A percentile compares a stretch with the other conserved stretches of the same genome.
Conservation (phyloP, 1,140 invertebrate species). For the Magallana ariakensis region DNA sequence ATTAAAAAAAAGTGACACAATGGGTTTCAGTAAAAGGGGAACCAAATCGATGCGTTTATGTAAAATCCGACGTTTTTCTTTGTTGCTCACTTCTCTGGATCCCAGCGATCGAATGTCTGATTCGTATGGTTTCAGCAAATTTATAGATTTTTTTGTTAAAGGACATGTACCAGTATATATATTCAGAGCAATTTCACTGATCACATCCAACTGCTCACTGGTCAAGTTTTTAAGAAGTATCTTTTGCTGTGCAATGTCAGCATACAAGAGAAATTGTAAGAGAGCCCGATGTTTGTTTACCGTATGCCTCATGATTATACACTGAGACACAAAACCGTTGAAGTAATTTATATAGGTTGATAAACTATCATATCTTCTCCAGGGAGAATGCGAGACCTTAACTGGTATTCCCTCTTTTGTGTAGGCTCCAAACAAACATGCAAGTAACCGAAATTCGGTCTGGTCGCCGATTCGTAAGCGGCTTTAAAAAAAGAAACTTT, state of each 20-base stretch:
- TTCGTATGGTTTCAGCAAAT: constrained; percentile 41
- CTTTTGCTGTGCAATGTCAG: constrained; percentile 30
- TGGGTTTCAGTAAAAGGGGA: constrained; percentile 28
- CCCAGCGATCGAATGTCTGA: constrained; percentile 33
- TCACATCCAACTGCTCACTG: constrained; percentile 14
- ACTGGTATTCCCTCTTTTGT: constrained; percentile 40
- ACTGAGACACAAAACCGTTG: neutral
- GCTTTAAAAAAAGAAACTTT: neutral
- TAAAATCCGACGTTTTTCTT: neutral
- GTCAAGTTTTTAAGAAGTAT: constrained; percentile 18
- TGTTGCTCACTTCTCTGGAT: constrained; percentile 23
- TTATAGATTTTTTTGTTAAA: constrained; percentile 20
- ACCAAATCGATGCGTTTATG: neutral
- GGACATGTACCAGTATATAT: constrained; percentile 34
- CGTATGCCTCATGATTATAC: constrained; percentile 21
- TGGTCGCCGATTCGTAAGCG: constrained; percentile 45
- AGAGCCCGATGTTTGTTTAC: constrained; percentile 1
- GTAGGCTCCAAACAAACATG: constrained; percentile 44
- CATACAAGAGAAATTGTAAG: constrained; percentile 8
- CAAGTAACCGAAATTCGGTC: constrained; percentile 40
- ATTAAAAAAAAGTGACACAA: neutral
- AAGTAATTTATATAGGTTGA: constrained; percentile 38
- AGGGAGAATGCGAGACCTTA: constrained; percentile 52
- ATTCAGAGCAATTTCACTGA: constrained; percentile 43
- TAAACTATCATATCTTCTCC: constrained; percentile 49